phyloP scores from a whole-genome alignment of 2,888 invertebrate species.

The Drosophila percnosoma region DNA sequence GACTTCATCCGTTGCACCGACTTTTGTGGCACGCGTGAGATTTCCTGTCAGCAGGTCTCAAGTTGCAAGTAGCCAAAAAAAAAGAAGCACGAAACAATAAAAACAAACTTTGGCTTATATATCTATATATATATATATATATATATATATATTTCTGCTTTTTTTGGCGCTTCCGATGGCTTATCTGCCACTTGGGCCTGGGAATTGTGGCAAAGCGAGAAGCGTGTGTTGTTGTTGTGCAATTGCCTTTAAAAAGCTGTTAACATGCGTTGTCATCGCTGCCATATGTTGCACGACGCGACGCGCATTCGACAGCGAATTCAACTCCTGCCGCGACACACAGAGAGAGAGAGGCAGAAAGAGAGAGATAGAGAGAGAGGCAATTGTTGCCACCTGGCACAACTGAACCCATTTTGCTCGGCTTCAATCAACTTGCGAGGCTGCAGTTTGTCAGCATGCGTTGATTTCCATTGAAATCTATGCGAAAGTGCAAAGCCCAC shows the following conservation, averaged over 20 bases:
- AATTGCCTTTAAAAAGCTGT: slow-evolving; percentile 77
- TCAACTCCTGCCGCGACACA: slow-evolving; percentile 23
- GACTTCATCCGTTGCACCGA: slow-evolving; percentile 30
- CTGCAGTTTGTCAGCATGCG: slow-evolving; percentile 71
- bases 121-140: not conserved
- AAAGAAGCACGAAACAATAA: slow-evolving; percentile 15
- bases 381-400: slow-evolving; percentile 70
- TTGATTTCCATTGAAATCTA: slow-evolving; percentile 75
- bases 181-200: slow-evolving; percentile 63
- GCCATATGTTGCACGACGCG: slow-evolving; percentile 77
- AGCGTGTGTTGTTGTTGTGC: slow-evolving; percentile 63
- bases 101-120: slow-evolving; percentile 22
- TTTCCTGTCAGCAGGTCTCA: slow-evolving; percentile 67
- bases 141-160: not conserved
- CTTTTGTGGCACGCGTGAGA: slow-evolving; percentile 72
- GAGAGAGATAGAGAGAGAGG: not conserved
- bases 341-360: not conserved
- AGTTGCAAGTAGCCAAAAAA: slow-evolving; percentile 53
- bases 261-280: slow-evolving; percentile 78
- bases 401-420: slow-evolving; percentile 71
- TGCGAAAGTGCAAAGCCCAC: slow-evolving; percentile 80
- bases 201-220: slow-evolving; percentile 55
- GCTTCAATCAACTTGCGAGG: slow-evolving; percentile 59
- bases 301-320: slow-evolving; percentile 18
- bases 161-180: slow-evolving; percentile 63